phyloP scores from a whole-genome alignment of 2,113 vertebrate species.

The Oriolus oriolus region DNA sequence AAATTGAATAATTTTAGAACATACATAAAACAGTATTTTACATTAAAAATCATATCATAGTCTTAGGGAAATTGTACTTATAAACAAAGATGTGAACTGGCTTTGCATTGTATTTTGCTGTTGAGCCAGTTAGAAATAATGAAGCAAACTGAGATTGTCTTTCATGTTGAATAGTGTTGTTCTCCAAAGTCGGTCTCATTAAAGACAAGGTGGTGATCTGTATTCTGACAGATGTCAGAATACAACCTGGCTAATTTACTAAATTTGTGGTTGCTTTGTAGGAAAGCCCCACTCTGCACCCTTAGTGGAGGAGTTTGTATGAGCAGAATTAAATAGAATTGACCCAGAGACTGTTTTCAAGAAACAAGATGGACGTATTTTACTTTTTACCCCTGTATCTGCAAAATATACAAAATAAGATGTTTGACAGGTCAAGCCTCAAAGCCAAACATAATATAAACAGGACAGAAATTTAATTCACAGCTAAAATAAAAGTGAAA shows the following conservation, averaged over 20 bases:
- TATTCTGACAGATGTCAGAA: background rate
- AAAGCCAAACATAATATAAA: constrained; percentile 29
- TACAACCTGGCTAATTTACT: constrained; percentile 19
- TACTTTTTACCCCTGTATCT: background rate
- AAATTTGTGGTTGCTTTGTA: constrained; percentile 19
- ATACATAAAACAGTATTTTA: constrained; percentile 24
- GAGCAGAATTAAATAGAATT: background rate
- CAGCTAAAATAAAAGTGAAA: constrained; percentile 34
- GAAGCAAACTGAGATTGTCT: constrained; percentile 8
- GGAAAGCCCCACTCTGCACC: background rate
- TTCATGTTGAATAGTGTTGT: background rate
- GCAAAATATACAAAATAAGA: background rate
- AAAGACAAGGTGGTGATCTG: background rate
- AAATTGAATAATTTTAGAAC: constrained; percentile 54
- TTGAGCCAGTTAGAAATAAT: constrained; percentile 37
- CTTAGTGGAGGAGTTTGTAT: background rate
- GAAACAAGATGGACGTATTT: background rate
- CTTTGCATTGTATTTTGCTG: background rate
- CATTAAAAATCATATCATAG: background rate
- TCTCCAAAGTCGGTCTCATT: background rate
- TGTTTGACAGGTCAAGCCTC: background rate
- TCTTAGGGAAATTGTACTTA: constrained; percentile 13
- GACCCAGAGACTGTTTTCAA: background rate
- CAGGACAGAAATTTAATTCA: constrained; percentile 34
- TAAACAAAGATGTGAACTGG: background rate